Conservation (phyloP, 2,797 vertebrate genomes). For the Buceros bicornis region DNA sequence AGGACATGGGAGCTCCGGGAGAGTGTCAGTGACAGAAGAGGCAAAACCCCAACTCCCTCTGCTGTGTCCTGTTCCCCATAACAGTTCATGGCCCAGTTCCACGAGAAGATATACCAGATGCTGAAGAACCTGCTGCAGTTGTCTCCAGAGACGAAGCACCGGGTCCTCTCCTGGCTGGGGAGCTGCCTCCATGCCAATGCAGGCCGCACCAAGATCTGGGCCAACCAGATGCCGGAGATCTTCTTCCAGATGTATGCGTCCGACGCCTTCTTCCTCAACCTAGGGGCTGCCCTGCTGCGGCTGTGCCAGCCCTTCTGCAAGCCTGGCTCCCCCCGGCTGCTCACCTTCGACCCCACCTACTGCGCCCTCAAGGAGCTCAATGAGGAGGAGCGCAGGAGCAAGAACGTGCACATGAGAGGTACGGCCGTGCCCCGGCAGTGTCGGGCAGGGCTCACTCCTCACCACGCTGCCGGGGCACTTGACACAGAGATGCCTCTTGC, state of each 20-base stretch:
- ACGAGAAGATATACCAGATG: slow-evolving; percentile 95
- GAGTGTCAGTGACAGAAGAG: neutral
- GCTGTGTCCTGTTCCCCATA: fast-evolving
- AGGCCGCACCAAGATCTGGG: slow-evolving; percentile 96
- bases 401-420: slow-evolving; percentile 94
- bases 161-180: slow-evolving; percentile 95
- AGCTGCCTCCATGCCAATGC: slow-evolving; percentile 94
- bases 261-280: slow-evolving; percentile 95
- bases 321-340: slow-evolving; percentile 89
- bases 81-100: slow-evolving; percentile 97
- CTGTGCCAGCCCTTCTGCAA: slow-evolving; percentile 98
- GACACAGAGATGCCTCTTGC: neutral
- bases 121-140: slow-evolving; percentile 95
- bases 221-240: slow-evolving; percentile 98
- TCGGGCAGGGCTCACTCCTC: neutral
- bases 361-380: slow-evolving; percentile 93
- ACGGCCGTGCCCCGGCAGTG: neutral
- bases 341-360: slow-evolving; percentile 97
- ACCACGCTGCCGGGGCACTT: neutral
- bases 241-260: slow-evolving; percentile 97
- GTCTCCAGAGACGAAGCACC: slow-evolving; percentile 92
- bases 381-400: slow-evolving; percentile 91
- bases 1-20: neutral
- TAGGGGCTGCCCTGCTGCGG: slow-evolving; percentile 92
- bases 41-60: neutral